Evolutionary conservation across 2,888 invertebrate species (phyloP).

Genomic region (Seira ritae): DNA sequence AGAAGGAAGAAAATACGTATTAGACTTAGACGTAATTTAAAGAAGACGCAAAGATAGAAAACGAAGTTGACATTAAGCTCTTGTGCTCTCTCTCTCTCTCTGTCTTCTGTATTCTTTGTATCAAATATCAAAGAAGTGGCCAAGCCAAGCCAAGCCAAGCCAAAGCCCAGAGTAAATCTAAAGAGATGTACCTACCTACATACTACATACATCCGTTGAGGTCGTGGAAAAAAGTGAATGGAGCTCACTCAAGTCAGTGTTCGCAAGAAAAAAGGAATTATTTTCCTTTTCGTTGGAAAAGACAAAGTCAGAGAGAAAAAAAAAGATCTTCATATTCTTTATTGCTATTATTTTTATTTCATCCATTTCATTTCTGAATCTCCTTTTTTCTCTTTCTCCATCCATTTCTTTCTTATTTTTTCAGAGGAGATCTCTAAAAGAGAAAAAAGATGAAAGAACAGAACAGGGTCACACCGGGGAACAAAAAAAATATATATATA

Average conservation of each 20-base stretch:
- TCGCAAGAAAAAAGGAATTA: slow-evolving; percentile 7
- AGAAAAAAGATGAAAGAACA: slow-evolving; percentile 17
- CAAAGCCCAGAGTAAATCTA: too few species aligned
- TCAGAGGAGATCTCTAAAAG: background rate
- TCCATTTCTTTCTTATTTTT: background rate
- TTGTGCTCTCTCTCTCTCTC: too few species aligned
- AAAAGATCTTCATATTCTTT: slow-evolving; percentile 18
- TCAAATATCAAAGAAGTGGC: slow-evolving; percentile 32
- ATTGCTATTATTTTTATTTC: slow-evolving; percentile 17
- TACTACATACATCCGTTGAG: background rate
- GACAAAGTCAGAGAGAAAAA: slow-evolving; percentile 2
- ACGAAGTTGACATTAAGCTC: slow-evolving; percentile 22
- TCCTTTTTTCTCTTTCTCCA: too few species aligned
- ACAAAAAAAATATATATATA: slow-evolving; percentile 4
- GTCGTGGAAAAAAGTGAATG: background rate
- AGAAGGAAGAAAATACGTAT: slow-evolving; percentile 15
- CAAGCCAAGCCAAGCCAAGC: background rate
- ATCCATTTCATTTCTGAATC: slow-evolving; percentile 14
- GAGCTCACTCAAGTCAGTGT: background rate
- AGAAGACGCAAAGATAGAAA: slow-evolving; percentile 12
- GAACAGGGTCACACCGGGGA: slow-evolving; percentile 19
- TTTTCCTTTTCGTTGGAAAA: background rate
- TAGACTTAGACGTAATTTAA: slow-evolving; percentile 14
- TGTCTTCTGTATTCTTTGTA: too few species aligned
- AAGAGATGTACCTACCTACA: background rate